phyloP scores from a whole-genome alignment of 2,888 invertebrate genomes.

The Gibbula magus region DNA sequence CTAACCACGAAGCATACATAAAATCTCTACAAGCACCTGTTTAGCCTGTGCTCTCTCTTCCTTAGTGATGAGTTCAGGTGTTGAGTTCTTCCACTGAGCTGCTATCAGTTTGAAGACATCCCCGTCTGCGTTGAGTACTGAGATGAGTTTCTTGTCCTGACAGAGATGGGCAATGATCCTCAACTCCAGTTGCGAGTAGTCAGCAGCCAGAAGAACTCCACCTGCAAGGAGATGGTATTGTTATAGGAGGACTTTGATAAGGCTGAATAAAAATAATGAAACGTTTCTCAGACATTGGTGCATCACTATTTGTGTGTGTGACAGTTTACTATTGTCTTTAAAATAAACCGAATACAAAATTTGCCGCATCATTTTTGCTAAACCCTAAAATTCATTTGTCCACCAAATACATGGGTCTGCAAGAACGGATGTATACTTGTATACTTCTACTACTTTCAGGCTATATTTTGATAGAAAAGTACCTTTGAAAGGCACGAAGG shows the following conservation, averaged over 20 bases:
- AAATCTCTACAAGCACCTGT: constrained; percentile 77
- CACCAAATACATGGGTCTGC: no score
- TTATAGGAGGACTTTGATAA: no score
- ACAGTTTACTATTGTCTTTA: no score
- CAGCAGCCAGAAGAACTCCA: constrained; percentile 87
- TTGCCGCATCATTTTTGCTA: no score
- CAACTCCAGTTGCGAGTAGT: constrained; percentile 97
- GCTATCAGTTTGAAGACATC: constrained; percentile 84
- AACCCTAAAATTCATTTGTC: no score
- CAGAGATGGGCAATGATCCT: constrained; percentile 94
- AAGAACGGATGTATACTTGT: no score
- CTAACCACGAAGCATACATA: neutral
- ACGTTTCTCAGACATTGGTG: no score
- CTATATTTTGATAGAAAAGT: no score
- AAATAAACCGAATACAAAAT: no score
- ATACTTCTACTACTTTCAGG: no score
- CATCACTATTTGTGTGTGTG: no score
- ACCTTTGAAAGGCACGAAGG: constrained; percentile 74
- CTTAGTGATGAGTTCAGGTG: constrained; percentile 83
- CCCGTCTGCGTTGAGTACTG: constrained; percentile 76
- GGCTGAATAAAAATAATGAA: no score
- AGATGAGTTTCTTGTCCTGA: constrained; percentile 82
- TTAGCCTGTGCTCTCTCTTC: constrained; percentile 87
- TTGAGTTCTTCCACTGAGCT: constrained; percentile 86
- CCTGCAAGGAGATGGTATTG: constrained; percentile 58